phyloP scores from a whole-genome alignment of 2,113 vertebrate species.

The Lepidothrix coronata region DNA sequence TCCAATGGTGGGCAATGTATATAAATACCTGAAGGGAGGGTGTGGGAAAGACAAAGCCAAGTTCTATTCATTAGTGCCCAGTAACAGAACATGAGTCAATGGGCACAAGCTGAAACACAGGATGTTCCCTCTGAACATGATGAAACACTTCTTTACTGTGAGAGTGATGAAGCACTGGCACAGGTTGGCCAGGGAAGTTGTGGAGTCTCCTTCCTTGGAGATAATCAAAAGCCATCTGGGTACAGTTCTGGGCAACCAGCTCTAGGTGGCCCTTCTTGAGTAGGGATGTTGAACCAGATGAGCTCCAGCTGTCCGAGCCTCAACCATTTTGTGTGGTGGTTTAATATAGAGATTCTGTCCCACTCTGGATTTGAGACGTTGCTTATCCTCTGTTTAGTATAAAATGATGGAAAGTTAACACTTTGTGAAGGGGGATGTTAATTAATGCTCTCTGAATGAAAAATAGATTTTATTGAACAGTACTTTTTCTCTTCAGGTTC shows the following conservation, averaged over 20 bases:
- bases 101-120: neutral
- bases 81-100: neutral
- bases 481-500: constrained; percentile 78
- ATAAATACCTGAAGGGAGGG: neutral
- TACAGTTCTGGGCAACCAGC: neutral
- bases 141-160: neutral
- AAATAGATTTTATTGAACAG: neutral
- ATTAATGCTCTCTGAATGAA: neutral
- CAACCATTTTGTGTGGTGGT: neutral
- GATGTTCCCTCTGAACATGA: neutral
- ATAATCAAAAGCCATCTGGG: neutral
- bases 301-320: neutral
- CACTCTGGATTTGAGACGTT: neutral
- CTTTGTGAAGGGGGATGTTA: neutral
- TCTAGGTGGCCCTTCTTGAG: neutral
- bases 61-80: neutral
- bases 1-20: neutral
- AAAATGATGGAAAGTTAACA: neutral
- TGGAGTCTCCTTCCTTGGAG: neutral
- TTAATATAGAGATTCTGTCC: neutral
- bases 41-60: neutral
- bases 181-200: neutral
- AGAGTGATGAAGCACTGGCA: neutral
- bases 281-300: neutral
- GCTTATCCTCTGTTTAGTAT: neutral